phyloP scores from a whole-genome alignment of 2,888 invertebrate genomes.

The Tachina lurida region DNA sequence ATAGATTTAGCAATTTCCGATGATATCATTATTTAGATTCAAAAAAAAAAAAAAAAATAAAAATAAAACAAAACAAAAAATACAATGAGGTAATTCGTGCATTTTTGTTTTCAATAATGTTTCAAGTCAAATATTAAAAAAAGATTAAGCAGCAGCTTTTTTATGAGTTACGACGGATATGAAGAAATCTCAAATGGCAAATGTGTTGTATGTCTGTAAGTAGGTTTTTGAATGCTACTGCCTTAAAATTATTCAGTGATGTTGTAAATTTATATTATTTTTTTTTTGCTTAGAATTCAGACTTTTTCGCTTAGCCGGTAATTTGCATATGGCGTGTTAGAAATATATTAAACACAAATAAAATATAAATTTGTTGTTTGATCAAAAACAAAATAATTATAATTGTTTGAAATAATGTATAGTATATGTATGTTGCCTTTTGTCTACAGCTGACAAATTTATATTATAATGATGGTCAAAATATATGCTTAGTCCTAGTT shows the following conservation, averaged over 20 bases:
- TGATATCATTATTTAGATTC: conserved; percentile 56
- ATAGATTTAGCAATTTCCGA: conserved; percentile 62
- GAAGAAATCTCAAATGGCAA: conserved; percentile 25
- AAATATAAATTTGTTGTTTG: conserved; percentile 13
- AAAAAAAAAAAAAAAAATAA: conserved; percentile 14
- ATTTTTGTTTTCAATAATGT: conserved; percentile 13
- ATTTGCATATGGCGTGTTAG: conserved; percentile 66
- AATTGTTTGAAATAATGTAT: not conserved
- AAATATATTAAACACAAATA: conserved; percentile 58
- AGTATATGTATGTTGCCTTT: not conserved
- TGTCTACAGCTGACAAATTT: too few relatives aligned
- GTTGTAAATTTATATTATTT: conserved; percentile 1
- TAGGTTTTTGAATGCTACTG: not conserved
- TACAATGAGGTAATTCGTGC: conserved; percentile 48
- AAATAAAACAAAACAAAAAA: conserved; percentile 14
- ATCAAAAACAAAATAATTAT: not conserved
- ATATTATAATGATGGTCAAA: too few relatives aligned
- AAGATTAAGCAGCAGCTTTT: conserved; percentile 7
- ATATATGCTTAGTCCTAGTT: too few relatives aligned
- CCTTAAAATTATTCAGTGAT: conserved; percentile 3
- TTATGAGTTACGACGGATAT: conserved; percentile 11
- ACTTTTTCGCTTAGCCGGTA: not conserved
- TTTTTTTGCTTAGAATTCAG: not conserved
- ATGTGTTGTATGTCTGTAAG: conserved; percentile 16
- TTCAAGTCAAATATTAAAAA: conserved; percentile 13